Conservation (phyloP, 2,888 invertebrate species). For the Dynastes tityus region DNA sequence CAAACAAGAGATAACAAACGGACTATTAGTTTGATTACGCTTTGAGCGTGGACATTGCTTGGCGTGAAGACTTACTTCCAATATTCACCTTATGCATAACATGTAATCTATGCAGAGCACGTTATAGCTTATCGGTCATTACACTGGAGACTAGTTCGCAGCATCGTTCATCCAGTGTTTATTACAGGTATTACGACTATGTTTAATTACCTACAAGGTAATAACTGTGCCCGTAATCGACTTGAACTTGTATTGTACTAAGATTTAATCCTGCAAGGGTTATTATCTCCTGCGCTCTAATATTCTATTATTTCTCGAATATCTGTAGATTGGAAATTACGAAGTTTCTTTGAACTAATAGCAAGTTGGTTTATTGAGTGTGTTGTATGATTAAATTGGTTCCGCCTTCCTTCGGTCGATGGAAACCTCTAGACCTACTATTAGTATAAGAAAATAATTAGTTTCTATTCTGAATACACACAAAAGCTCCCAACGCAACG, state of each 20-base stretch:
- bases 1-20: not conserved
- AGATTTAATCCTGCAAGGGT: slow-evolving; percentile 27
- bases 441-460: slow-evolving; percentile 23
- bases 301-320: slow-evolving; percentile 40
- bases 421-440: not conserved
- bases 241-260: slow-evolving; percentile 14
- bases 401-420: not conserved
- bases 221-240: slow-evolving; percentile 27
- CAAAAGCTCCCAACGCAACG: too few species aligned
- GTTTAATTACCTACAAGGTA: slow-evolving; percentile 36
- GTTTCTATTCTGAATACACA: slow-evolving; percentile 8
- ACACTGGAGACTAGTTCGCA: slow-evolving; percentile 1
- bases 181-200: slow-evolving; percentile 31
- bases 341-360: slow-evolving; percentile 35
- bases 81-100: too few species aligned
- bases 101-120: too few species aligned
- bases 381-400: slow-evolving; percentile 16
- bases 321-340: slow-evolving; percentile 31
- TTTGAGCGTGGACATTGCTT: not conserved
- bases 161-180: slow-evolving; percentile 1
- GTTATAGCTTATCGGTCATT: slow-evolving; percentile 13
- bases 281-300: slow-evolving; percentile 27
- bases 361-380: slow-evolving; percentile 19
- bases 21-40: not conserved
- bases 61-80: not conserved